Conservation (phyloP, 2,888 invertebrate genomes). For the Cepaea hortensis region DNA sequence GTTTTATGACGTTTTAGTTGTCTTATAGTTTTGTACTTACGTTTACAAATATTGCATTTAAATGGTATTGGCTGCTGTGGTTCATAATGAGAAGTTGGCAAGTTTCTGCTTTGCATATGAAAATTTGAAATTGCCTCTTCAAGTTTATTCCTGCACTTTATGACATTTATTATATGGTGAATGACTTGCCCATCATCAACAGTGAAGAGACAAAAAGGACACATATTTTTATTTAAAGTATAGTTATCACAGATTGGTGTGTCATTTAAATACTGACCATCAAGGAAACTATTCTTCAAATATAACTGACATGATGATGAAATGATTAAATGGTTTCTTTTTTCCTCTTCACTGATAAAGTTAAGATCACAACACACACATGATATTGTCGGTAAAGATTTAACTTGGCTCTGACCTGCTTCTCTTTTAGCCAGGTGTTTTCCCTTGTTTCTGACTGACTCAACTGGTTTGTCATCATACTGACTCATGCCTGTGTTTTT, state of each 20-base stretch:
- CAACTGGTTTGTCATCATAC: too few relatives aligned
- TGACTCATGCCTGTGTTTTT: too few relatives aligned
- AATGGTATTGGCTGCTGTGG: not conserved
- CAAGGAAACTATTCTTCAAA: not conserved
- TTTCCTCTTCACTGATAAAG: not conserved
- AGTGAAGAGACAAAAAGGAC: constrained; percentile 11
- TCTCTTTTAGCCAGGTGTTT: too few relatives aligned
- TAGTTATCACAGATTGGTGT: not conserved
- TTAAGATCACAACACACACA: not conserved
- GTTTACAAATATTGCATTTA: not conserved
- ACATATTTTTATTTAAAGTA: constrained; percentile 7
- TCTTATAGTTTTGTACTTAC: not conserved
- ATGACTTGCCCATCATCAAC: not conserved
- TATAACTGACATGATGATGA: not conserved
- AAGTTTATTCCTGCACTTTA: not conserved
- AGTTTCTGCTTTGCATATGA: not conserved
- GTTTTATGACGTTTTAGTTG: not conserved
- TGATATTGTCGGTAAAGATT: not conserved
- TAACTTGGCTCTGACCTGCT: too few relatives aligned
- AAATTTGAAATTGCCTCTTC: not conserved
- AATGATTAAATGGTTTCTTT: not conserved
- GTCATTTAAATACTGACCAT: not conserved
- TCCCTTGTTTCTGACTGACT: too few relatives aligned
- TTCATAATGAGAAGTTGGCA: not conserved
- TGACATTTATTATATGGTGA: not conserved